These are phyloP conservation scores for Celastrina argiolus DNA, from an alignment of 2,888 invertebrate species.

Conservation along the genomic window DNA sequence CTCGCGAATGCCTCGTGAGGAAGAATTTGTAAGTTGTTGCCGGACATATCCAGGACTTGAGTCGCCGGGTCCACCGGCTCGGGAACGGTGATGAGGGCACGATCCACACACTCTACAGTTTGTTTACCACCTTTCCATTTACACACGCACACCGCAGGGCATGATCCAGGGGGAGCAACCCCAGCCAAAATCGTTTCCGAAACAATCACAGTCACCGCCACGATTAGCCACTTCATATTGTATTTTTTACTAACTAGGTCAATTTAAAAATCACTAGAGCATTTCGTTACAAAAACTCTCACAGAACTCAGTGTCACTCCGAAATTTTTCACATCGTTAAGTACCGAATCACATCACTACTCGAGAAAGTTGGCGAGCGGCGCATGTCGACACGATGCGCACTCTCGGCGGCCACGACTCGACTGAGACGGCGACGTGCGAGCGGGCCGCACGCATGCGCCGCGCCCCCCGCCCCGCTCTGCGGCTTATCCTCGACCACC, in stretches of 20 bases:
- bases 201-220: conserved; percentile 68
- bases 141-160: conserved; percentile 89
- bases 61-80: conserved; percentile 91
- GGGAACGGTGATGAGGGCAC: conserved; percentile 89
- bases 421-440: conserved; percentile 71
- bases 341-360: conserved; percentile 76
- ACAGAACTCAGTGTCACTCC: conserved; percentile 38
- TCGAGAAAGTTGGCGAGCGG: conserved; percentile 74
- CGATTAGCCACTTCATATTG: conserved; percentile 72
- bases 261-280: conserved; percentile 36
- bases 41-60: conserved; percentile 93
- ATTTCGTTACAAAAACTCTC: conserved; percentile 25
- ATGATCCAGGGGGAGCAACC: conserved; percentile 77
- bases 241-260: conserved; percentile 44
- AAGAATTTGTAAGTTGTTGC: conserved; percentile 90
- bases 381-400: conserved; percentile 81
- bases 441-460: conserved; percentile 72
- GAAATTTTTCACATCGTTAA: conserved; percentile 48
- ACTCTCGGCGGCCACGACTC: conserved; percentile 63
- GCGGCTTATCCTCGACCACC: conserved; percentile 70
- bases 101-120: conserved; percentile 93
- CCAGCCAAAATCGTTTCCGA: conserved; percentile 62
- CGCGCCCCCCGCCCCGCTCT: conserved; percentile 71
- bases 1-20: conserved; percentile 89
- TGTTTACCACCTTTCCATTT: conserved; percentile 97